Percentiles rank a stretch among this genome's conserved stretches.
Conservation (phyloP, 2,888 invertebrate genomes). For the Heteromyza rotundicornis region DNA sequence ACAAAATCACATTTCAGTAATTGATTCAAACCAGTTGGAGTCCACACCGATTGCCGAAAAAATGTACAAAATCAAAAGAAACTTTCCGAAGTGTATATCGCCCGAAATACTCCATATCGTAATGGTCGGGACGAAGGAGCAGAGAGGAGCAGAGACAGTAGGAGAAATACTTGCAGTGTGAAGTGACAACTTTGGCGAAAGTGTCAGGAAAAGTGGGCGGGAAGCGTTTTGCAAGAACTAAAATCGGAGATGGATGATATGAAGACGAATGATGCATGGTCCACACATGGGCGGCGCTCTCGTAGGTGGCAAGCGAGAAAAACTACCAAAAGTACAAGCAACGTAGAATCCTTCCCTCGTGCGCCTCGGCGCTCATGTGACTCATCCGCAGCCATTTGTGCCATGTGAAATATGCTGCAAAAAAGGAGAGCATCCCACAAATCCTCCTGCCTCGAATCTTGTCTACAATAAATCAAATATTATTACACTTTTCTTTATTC, state of each 20-base stretch:
- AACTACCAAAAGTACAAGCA: background rate
- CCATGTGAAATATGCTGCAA: conserved; percentile 37
- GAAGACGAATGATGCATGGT: conserved; percentile 57
- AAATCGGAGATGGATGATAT: conserved; percentile 53
- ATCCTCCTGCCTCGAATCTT: conserved; percentile 62
- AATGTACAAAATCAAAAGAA: background rate
- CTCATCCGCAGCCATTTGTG: conserved; percentile 24
- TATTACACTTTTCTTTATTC: conserved; percentile 64
- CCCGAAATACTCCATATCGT: background rate
- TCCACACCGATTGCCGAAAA: too few species aligned
- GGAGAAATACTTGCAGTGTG: conserved; percentile 50
- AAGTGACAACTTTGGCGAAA: conserved; percentile 49
- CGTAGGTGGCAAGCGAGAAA: background rate
- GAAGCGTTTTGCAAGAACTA: background rate
- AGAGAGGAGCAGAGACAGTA: conserved; percentile 18
- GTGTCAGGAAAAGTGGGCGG: conserved; percentile 52
- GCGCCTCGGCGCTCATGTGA: background rate
- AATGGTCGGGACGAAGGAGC: background rate
- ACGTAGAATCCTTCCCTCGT: background rate
- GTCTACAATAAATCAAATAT: conserved; percentile 64
- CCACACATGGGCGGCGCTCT: conserved; percentile 39
- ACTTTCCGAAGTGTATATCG: background rate
- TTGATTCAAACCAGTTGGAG: too few species aligned
- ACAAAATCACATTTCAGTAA: too few species aligned
- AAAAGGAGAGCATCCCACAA: conserved; percentile 31